A percentile compares a stretch with the other conserved stretches of the same genome.
phyloP scores from a whole-genome alignment of 2,113 vertebrate genomes.

The Chinchilla lanigera region DNA sequence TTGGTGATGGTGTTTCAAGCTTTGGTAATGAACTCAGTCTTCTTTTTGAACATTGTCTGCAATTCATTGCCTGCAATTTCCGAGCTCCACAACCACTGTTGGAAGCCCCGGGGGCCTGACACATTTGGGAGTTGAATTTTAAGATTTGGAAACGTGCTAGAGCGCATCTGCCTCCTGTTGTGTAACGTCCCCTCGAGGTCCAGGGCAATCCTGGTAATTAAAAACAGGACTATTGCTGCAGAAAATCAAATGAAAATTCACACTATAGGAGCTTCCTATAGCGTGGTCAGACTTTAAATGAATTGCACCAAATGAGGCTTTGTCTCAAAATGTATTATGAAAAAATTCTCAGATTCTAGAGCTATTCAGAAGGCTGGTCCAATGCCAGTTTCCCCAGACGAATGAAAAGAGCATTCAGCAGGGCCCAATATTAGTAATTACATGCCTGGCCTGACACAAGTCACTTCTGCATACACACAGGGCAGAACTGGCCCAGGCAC shows the following conservation, averaged over 20 bases:
- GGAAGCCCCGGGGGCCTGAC: not conserved
- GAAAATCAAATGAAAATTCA: not conserved
- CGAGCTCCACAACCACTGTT: not conserved
- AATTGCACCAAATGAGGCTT: conserved; percentile 55
- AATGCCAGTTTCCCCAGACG: not conserved
- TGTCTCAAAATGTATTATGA: conserved; percentile 30
- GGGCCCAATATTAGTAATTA: not conserved
- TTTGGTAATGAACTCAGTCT: not conserved
- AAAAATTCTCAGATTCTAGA: not conserved
- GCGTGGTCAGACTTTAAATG: conserved; percentile 27
- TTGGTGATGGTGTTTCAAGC: not conserved
- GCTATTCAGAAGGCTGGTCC: not conserved
- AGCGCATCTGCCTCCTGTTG: not conserved
- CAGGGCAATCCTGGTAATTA: not conserved
- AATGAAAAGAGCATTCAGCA: not conserved
- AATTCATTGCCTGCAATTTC: not conserved
- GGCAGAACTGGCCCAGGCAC: not conserved
- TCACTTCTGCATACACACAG: not conserved
- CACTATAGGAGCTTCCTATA: not conserved
- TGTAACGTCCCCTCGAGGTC: not conserved
- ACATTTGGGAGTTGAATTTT: not conserved
- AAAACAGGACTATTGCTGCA: not conserved
- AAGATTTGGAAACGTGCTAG: not conserved
- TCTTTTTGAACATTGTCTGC: not conserved
- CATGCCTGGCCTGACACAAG: not conserved